Evolutionary conservation across 2,888 invertebrate species (phyloP).

Genomic region (Melipona beecheii): DNA sequence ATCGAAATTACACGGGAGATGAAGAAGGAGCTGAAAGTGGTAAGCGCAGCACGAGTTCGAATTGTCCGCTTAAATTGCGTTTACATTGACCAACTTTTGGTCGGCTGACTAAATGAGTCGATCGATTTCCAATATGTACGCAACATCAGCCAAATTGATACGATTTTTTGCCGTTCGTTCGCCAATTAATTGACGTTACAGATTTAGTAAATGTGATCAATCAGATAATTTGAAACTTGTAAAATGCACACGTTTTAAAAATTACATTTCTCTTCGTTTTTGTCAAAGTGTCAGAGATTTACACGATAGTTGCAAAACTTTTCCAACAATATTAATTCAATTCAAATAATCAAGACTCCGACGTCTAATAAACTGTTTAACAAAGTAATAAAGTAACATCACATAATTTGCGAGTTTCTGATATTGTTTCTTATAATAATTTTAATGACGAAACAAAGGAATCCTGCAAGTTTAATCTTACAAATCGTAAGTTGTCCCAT

Average conservation of each 20-base stretch:
- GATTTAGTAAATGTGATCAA: too few species aligned
- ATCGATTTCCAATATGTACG: background rate
- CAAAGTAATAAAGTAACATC: too few species aligned
- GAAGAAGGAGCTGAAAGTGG: conserved; percentile 96
- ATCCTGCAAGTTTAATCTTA: too few species aligned
- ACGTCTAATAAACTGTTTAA: too few species aligned
- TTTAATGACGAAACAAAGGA: too few species aligned
- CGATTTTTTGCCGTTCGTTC: background rate
- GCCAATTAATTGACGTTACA: background rate
- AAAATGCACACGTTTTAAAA: background rate
- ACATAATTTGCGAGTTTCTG: too few species aligned
- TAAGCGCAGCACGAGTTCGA: conserved; percentile 75
- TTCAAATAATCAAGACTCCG: too few species aligned
- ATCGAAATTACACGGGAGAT: conserved; percentile 95
- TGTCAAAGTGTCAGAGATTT: background rate
- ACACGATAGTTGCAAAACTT: background rate
- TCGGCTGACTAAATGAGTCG: background rate
- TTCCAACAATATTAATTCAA: background rate
- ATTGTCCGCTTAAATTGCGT: background rate
- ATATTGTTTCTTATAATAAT: too few species aligned
- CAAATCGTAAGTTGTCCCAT: too few species aligned
- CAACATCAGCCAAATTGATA: background rate
- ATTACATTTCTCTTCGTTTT: background rate
- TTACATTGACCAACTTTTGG: background rate
- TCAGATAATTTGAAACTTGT: background rate